Evolutionary conservation across 2,113 vertebrate genomes (phyloP).

Genomic region (Gallinago jamesoni): DNA sequence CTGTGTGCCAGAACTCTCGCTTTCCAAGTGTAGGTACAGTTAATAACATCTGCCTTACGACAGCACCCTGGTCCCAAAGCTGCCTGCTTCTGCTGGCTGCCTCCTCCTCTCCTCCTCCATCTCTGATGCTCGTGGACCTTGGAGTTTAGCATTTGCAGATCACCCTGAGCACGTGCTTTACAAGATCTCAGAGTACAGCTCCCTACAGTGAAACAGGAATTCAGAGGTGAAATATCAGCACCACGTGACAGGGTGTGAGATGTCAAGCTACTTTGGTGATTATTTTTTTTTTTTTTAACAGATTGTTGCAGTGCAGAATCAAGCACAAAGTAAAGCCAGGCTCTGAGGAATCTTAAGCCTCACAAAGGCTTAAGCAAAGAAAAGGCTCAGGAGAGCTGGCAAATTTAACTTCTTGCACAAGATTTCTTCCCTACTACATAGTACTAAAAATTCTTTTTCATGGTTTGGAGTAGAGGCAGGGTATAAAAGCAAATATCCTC

Average conservation of each 20-base stretch:
- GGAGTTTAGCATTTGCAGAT: not conserved
- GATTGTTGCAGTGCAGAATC: not conserved
- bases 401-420: not conserved
- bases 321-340: not conserved
- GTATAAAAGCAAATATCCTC: not conserved
- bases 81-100: not conserved
- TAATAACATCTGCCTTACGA: not conserved
- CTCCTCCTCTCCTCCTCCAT: not conserved
- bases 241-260: not conserved
- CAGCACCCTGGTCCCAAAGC: not conserved
- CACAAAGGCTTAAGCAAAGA: not conserved
- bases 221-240: not conserved
- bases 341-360: not conserved
- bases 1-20: not conserved
- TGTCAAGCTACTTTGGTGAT: not conserved
- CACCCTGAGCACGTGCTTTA: fast-evolving
- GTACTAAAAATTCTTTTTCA: not conserved
- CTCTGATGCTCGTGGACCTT: not conserved
- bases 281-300: not conserved
- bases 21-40: not conserved
- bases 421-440: not conserved
- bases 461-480: not conserved
- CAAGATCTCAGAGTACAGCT: not conserved
- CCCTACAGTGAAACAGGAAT: not conserved
- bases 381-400: not conserved